Conservation (phyloP, 2,888 invertebrate species). For the Colletes collaris region DNA sequence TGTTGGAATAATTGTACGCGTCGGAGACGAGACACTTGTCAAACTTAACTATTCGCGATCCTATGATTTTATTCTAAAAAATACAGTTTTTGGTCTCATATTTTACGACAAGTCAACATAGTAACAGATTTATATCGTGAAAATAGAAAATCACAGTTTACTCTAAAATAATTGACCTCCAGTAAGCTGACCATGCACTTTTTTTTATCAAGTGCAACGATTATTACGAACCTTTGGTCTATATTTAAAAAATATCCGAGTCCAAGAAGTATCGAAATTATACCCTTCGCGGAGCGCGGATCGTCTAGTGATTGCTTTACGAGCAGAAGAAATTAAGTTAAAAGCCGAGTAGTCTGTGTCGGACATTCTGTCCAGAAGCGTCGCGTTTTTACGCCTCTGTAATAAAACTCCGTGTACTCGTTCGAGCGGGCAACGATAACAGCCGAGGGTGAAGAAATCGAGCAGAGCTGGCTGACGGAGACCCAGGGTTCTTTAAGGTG, state of each 20-base stretch:
- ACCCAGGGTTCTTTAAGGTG: constrained; percentile 47
- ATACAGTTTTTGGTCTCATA: too few species aligned
- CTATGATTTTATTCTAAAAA: too few species aligned
- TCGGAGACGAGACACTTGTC: too few species aligned
- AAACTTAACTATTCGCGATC: too few species aligned
- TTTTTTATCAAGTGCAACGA: too few species aligned
- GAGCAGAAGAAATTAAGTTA: constrained; percentile 27
- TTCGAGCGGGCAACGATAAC: constrained; percentile 17
- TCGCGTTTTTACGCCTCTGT: constrained; percentile 38
- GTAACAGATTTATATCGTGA: too few species aligned
- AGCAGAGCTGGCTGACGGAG: constrained; percentile 41
- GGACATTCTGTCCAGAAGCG: constrained; percentile 11
- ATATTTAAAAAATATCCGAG: too few species aligned
- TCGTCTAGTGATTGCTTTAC: background rate
- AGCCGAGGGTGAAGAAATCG: constrained; percentile 31
- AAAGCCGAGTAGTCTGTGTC: constrained; percentile 18
- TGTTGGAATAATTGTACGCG: too few species aligned
- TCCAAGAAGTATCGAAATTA: background rate
- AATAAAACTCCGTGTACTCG: constrained; percentile 45
- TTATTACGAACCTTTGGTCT: background rate
- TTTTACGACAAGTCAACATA: too few species aligned
- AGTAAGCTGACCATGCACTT: too few species aligned
- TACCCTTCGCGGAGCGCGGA: background rate
- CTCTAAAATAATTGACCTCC: too few species aligned
- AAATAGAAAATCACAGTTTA: too few species aligned